Base-by-base conservation (phyloP, 2,888 invertebrate species). In the Orthosia gracilis region DNA sequence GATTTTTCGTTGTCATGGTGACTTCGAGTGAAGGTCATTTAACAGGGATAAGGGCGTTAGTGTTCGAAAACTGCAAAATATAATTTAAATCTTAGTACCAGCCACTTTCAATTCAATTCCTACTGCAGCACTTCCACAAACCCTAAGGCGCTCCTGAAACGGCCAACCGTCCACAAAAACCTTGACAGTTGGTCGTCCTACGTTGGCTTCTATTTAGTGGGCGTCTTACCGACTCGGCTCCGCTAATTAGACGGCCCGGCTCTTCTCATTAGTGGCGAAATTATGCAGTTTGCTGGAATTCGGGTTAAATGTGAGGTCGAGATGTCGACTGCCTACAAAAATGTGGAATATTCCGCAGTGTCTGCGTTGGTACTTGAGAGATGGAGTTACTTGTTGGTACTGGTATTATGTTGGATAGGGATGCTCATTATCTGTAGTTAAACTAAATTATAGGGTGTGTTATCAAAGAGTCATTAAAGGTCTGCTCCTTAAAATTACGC, bases 191-290 rank as follows among this genome's bases (percentile, higher is more conserved):
- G 88, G 89, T 79, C 76, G 78, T 81, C 85, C 82, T 88, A 88
- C 72, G 77, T 40, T 80, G 80, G 82, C 83, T 84, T 92, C 90
- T 93, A 91, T 94, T 94, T 94, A 95, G 94, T 93, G 92, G 93
- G 93, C 95, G 94, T 95, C 96, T 95, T 95, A 94, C 94, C 92
- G 89, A 93, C 92, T 93, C 77, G 88, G 91, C 90, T 89, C 92
- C 95, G 94, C 95, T 96, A 96, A 96, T 96, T 96, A 96, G 95
- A 95, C 94, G 94, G 92, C 93, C 92, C 94, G 93, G 75, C 92
- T 93, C 94, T 93, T 94, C 96, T 96, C 96, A 96, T 96, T 96
- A 96, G 96, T 92, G 95, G 94, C 93, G 93, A 93, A 95, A 95
- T 96, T 96, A 96, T 95, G 95, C 95, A 94, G 94, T 95, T 95